Conservation (phyloP, 2,888 invertebrate genomes). For the Leptopterna dolabrata region DNA sequence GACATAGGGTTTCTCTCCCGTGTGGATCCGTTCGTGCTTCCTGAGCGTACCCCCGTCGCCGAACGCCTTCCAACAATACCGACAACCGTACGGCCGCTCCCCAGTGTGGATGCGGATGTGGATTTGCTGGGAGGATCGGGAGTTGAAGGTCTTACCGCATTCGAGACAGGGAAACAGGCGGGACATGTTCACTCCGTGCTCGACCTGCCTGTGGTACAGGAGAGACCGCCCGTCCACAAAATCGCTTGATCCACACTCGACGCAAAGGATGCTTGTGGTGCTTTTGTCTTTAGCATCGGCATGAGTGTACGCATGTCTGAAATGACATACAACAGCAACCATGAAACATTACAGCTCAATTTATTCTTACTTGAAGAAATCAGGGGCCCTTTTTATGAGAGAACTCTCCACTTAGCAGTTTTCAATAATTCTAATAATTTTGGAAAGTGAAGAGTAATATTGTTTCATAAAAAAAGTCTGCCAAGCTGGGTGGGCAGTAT, state of each 20-base stretch:
- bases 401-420: too few species aligned
- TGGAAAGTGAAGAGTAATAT: too few species aligned
- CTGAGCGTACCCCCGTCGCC: conserved; percentile 87
- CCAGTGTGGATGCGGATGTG: conserved; percentile 88
- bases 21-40: conserved; percentile 88
- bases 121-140: conserved; percentile 74
- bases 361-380: too few species aligned
- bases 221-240: conserved; percentile 78
- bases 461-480: too few species aligned
- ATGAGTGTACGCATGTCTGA: conserved; percentile 77
- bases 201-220: conserved; percentile 77
- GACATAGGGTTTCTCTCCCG: conserved; percentile 86
- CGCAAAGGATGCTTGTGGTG: conserved; percentile 68
- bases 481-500: too few species aligned
- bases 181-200: conserved; percentile 66
- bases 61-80: conserved; percentile 90
- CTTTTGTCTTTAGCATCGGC: conserved; percentile 70
- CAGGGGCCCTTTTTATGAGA: too few species aligned
- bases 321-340: conserved; percentile 18
- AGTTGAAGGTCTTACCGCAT: conserved; percentile 88
- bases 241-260: conserved; percentile 75
- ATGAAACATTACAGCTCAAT: too few species aligned
- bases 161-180: conserved; percentile 84
- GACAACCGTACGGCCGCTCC: conserved; percentile 85
- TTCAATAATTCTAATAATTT: too few species aligned